Percentiles rank a stretch among this genome's conserved stretches.
phyloP scores from a whole-genome alignment of 2,888 invertebrate species.

The Masnerella sp. region DNA sequence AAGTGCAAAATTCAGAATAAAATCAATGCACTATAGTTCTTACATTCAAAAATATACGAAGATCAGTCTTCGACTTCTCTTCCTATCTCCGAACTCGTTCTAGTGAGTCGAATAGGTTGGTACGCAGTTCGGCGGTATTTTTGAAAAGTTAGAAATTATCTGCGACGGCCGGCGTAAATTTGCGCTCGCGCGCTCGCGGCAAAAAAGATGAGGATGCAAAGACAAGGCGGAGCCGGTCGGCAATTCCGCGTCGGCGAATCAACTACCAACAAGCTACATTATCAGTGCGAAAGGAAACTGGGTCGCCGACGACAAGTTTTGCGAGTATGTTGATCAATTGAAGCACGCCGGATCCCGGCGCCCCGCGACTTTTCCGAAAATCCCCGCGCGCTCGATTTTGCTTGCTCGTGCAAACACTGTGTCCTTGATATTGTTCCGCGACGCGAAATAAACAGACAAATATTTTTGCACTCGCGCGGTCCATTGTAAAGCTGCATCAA shows the following conservation, averaged over 20 bases:
- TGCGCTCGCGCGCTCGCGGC: too few species aligned
- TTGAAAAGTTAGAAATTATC: slow-evolving; percentile 62
- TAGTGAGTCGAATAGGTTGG: slow-evolving; percentile 27
- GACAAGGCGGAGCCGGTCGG: slow-evolving; percentile 14
- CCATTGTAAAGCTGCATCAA: slow-evolving; percentile 2
- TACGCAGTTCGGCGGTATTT: slow-evolving; percentile 63
- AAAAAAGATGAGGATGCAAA: slow-evolving; percentile 12
- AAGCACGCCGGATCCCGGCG: slow-evolving; percentile 53
- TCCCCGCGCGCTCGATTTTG: slow-evolving; percentile 66
- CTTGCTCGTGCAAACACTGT: slow-evolving; percentile 68
- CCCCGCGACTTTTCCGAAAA: slow-evolving; percentile 36
- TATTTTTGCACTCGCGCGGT: slow-evolving; percentile 4
- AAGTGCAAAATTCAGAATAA: too few species aligned
- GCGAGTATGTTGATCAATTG: slow-evolving; percentile 41
- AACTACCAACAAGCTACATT: slow-evolving; percentile 63
- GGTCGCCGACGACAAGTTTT: slow-evolving; percentile 67
- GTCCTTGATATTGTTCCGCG: slow-evolving; percentile 65
- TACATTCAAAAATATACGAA: too few species aligned
- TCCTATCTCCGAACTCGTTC: too few species aligned
- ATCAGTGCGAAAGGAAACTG: slow-evolving; percentile 65
- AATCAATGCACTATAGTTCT: too few species aligned
- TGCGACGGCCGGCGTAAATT: slow-evolving; percentile 41
- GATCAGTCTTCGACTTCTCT: too few species aligned
- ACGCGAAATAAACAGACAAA: slow-evolving; percentile 20
- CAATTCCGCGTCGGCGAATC: slow-evolving; percentile 63